Base-by-base conservation (phyloP, 2,113 vertebrate species). In the Helogale parvula region DNA sequence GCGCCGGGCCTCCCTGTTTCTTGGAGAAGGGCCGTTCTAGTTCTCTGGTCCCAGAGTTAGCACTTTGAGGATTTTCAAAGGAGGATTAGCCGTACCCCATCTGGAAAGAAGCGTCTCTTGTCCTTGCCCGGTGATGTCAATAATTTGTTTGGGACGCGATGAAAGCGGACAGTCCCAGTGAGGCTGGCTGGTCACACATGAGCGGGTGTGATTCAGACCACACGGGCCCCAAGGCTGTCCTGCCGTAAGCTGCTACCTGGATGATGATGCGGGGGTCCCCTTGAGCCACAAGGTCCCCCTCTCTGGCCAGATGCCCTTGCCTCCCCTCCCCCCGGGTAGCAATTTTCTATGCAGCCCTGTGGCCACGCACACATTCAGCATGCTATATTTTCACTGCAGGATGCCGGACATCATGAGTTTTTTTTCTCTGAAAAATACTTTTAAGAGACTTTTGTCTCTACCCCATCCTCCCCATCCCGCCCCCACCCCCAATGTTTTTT, bases 21-120 rank as follows among this genome's bases (percentile, higher is more conserved):
- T 21, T 7, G 8, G 50, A 82, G 57, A 45, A 50, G 66, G 50
- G 60, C 23, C 2, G 57, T 65, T 66, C 47, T 31, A 50, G 76
- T 54, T 63, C 60, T 90, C 93, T 89, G 88, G 52, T 90, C 65
- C 71, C 87, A 14, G 3, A 3, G 52, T 85, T 74, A 45, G 47
- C 94, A 85, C 65, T 85, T n/a, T 25, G 83, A 81, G 94, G 63
- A 31, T 68, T 85, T 92, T 72, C 92, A 85, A 93, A 92, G 90
- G 57, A 90, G 90, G 66, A 76, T 45, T 63, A 60, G 12, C 50
- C 65, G 13, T 2, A 16, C 57, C 77, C 65, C 86, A 94, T 71
- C 91, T 89, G 91, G 91, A 76, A 90, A 60, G 95, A 90, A 81
- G 69, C 25, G 0, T 6, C 35, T 9, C 65, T 68, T 21, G 25